These are phyloP conservation scores for Stenurella melanura DNA, from an alignment of 2,888 invertebrate genomes.

Conservation along the genomic window DNA sequence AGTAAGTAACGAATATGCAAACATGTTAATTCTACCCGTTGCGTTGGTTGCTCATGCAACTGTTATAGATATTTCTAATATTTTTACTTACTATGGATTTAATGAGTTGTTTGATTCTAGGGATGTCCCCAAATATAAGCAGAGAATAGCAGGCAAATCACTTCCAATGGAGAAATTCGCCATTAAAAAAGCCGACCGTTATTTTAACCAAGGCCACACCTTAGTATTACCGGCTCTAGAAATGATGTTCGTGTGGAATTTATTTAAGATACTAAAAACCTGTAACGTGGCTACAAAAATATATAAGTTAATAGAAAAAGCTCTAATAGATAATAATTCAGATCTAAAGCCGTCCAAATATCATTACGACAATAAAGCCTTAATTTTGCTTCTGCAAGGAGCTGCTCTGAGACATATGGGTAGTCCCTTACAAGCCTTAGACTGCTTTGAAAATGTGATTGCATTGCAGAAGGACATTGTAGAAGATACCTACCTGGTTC, in stretches of 20 bases:
- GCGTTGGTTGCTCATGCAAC: too few species aligned
- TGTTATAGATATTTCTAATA: too few species aligned
- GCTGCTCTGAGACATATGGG: slow-evolving; percentile 88
- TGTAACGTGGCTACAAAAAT: slow-evolving; percentile 78
- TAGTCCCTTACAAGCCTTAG: slow-evolving; percentile 85
- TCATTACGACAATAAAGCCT: slow-evolving; percentile 83
- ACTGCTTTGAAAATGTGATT: slow-evolving; percentile 80
- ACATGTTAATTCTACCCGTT: too few species aligned
- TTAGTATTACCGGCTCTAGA: slow-evolving; percentile 90
- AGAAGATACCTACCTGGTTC: slow-evolving; percentile 89
- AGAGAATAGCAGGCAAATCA: slow-evolving; percentile 96
- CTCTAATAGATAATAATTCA: slow-evolving; percentile 68
- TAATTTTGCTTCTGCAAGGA: slow-evolving; percentile 87
- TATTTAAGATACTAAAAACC: slow-evolving; percentile 87
- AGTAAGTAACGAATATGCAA: slow-evolving; percentile 77
- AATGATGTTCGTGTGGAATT: slow-evolving; percentile 94
- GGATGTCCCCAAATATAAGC: slow-evolving; percentile 87
- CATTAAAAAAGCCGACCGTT: slow-evolving; percentile 89
- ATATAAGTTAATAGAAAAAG: slow-evolving; percentile 79
- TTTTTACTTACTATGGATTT: too few species aligned
- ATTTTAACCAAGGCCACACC: slow-evolving; percentile 82
- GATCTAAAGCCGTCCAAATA: slow-evolving; percentile 72
- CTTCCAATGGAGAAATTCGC: slow-evolving; percentile 98
- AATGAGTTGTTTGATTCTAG: slow-evolving; percentile 72
- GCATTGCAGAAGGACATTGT: slow-evolving; percentile 82